Percentiles rank a stretch among this genome's conserved stretches.
Conservation (phyloP, 2,888 invertebrate species). For the Schizaphis graminum region DNA sequence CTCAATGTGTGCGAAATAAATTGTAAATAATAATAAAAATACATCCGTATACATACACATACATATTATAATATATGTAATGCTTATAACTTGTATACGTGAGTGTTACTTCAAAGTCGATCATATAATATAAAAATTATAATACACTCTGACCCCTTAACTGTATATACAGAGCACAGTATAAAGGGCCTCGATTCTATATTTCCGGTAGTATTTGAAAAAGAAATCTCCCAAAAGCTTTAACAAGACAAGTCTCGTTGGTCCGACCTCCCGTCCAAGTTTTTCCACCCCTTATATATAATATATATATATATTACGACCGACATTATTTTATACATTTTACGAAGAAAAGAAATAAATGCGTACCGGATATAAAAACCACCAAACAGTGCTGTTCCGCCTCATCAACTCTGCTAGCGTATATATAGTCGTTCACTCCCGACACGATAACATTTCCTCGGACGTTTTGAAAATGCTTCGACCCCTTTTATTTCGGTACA, state of each 20-base stretch:
- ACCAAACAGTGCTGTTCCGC: slow-evolving; percentile 56
- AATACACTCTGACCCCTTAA: slow-evolving; percentile 24
- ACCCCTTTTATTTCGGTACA: slow-evolving; percentile 50
- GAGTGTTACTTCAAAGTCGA: background rate
- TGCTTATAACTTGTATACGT: background rate
- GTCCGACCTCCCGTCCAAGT: slow-evolving; percentile 52
- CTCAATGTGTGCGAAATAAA: background rate
- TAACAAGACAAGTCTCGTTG: slow-evolving; percentile 44
- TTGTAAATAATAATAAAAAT: background rate
- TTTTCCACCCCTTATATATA: slow-evolving; percentile 23
- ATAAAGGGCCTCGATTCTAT: slow-evolving; percentile 48
- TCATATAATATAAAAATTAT: background rate
- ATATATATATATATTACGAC: slow-evolving; percentile 36
- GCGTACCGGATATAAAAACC: slow-evolving; percentile 63
- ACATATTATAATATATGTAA: background rate
- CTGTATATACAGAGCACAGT: background rate
- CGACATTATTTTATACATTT: slow-evolving; percentile 62
- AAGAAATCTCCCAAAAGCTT: slow-evolving; percentile 61
- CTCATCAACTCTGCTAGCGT: slow-evolving; percentile 43
- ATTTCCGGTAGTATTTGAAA: slow-evolving; percentile 58
- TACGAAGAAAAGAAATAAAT: slow-evolving; percentile 63
- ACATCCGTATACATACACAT: background rate
- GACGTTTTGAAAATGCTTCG: slow-evolving; percentile 54
- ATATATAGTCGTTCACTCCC: slow-evolving; percentile 19
- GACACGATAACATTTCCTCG: slow-evolving; percentile 59